These are phyloP conservation scores for Phrynocephalus forsythii DNA, from an alignment of 2,797 vertebrate species.

Conservation along the genomic window DNA sequence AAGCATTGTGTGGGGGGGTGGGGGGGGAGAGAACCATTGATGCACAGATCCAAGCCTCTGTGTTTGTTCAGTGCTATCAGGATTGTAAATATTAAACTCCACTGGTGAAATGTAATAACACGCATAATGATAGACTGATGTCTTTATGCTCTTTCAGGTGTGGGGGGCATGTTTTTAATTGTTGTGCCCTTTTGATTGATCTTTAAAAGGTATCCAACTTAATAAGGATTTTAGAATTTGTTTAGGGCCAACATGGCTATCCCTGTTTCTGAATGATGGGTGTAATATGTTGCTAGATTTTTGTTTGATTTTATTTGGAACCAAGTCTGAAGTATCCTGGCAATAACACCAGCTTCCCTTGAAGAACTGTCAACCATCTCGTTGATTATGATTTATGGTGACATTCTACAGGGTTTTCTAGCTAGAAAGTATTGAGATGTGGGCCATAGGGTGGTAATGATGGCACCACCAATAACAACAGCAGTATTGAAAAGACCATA, in stretches of 20 bases:
- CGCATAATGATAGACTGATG: constrained; percentile 31
- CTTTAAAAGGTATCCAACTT: no score
- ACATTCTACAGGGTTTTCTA: no score
- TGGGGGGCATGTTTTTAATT: no score
- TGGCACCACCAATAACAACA: not conserved
- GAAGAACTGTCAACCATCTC: no score
- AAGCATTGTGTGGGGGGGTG: not conserved
- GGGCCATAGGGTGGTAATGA: not conserved
- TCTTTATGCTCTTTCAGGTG: no score
- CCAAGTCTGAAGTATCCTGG: no score
- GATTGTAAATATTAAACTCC: not conserved
- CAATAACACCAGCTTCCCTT: no score
- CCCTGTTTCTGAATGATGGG: constrained; percentile 30
- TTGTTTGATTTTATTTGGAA: not conserved
- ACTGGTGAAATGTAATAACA: constrained; percentile 27
- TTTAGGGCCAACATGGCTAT: not conserved
- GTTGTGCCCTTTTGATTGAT: no score
- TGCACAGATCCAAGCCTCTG: not conserved
- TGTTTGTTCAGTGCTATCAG: not conserved
- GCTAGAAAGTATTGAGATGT: no score
- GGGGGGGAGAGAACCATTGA: constrained; percentile 22
- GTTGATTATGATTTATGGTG: no score
- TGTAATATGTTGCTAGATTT: constrained; percentile 7
- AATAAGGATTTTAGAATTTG: no score
- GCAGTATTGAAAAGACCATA: not conserved